phyloP scores from a whole-genome alignment of 2,888 invertebrate species.

The Yponomeuta sedellus region DNA sequence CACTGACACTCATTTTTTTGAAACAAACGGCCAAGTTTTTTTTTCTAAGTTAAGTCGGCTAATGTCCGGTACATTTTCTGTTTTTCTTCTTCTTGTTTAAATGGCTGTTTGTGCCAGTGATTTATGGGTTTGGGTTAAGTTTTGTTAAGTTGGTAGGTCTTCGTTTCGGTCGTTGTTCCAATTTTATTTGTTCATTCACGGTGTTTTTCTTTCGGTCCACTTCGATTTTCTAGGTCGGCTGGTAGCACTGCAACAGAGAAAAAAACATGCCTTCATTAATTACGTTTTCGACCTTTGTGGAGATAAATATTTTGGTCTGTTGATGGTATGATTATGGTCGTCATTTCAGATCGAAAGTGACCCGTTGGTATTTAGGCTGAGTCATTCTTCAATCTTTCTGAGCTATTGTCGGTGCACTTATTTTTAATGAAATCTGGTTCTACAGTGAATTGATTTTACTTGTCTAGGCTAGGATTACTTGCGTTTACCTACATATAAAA shows the following conservation, averaged over 20 bases:
- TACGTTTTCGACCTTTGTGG: slow-evolving; percentile 40
- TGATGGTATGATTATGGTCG: slow-evolving; percentile 32
- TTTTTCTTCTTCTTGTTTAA: neutral
- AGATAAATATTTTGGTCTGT: slow-evolving; percentile 19
- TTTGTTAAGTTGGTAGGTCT: slow-evolving; percentile 13
- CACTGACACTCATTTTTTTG: slow-evolving; percentile 34
- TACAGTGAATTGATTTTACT: too few relatives aligned
- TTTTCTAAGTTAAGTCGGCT: slow-evolving; percentile 3
- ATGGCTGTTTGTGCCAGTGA: neutral
- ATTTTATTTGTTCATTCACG: slow-evolving; percentile 25
- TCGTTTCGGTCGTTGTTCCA: slow-evolving; percentile 26
- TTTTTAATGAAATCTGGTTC: neutral
- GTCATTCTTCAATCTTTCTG: neutral
- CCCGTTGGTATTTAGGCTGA: slow-evolving; percentile 7
- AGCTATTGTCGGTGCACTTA: neutral
- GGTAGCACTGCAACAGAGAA: slow-evolving; percentile 44
- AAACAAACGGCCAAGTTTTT: slow-evolving; percentile 24
- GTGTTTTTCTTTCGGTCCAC: slow-evolving; percentile 23
- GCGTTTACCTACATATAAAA: neutral
- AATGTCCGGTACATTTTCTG: slow-evolving; percentile 10
- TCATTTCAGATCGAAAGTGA: slow-evolving; percentile 29
- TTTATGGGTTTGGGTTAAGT: slow-evolving; percentile 22
- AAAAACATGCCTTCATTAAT: slow-evolving; percentile 32
- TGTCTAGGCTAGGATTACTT: neutral
- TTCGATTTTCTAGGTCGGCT: slow-evolving; percentile 31